Percentiles rank a stretch among this genome's conserved stretches.
Conservation (phyloP, 2,797 vertebrate species). For the Monodelphis domestica region DNA sequence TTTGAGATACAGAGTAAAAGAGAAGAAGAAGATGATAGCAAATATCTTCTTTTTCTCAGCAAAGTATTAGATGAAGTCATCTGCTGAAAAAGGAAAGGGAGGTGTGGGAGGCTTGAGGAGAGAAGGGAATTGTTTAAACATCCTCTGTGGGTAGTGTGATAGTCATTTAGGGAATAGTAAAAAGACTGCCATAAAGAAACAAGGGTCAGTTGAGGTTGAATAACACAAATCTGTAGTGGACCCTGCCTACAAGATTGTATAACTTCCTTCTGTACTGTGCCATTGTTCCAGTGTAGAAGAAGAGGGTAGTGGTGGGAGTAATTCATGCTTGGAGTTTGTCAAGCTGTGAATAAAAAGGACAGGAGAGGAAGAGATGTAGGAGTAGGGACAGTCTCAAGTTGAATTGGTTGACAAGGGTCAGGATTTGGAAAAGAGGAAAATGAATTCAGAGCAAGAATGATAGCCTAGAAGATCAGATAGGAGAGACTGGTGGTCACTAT, state of each 20-base stretch:
- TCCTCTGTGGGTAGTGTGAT: neutral
- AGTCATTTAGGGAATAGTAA: neutral
- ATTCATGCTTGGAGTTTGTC: neutral
- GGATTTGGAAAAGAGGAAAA: neutral
- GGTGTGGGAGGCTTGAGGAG: neutral
- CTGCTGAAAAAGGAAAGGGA: neutral
- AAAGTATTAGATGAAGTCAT: neutral
- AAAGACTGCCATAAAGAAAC: neutral
- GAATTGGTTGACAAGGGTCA: neutral
- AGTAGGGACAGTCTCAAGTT: neutral
- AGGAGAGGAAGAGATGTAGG: neutral
- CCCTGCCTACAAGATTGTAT: neutral
- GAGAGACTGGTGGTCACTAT: neutral
- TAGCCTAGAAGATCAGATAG: neutral
- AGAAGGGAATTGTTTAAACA: neutral
- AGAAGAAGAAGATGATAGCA: neutral
- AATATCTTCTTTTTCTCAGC: slow-evolving; percentile 1
- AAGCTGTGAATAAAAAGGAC: neutral
- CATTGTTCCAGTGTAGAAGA: neutral
- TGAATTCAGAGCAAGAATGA: neutral
- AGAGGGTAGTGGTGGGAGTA: neutral
- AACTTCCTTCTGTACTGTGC: neutral
- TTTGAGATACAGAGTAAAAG: neutral
- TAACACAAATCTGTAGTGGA: neutral
- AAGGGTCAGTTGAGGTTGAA: neutral